Percentiles rank a stretch among this genome's conserved stretches.
Conservation (phyloP, 2,113 vertebrate species). For the Grammomys dolichurus region DNA sequence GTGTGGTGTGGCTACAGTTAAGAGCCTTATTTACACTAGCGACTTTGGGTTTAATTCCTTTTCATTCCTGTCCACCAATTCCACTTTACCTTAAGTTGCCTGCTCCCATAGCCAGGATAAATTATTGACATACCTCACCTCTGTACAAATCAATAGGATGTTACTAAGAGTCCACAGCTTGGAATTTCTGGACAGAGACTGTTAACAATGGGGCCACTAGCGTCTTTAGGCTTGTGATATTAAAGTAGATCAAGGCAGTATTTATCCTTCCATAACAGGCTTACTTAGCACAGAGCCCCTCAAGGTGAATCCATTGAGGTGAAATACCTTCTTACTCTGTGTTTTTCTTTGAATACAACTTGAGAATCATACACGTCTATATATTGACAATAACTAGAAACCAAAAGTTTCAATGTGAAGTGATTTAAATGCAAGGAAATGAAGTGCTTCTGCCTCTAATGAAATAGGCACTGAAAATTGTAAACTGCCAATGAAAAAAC, state of each 20-base stretch:
- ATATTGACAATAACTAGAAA: background rate
- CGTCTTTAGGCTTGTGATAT: background rate
- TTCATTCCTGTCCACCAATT: background rate
- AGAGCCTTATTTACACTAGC: background rate
- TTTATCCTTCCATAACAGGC: no score
- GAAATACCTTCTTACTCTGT: background rate
- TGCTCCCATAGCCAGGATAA: background rate
- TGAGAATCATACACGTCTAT: background rate
- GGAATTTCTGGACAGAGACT: background rate
- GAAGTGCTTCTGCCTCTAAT: background rate
- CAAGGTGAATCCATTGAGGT: no score
- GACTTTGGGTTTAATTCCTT: background rate
- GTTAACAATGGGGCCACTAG: background rate
- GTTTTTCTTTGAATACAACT: background rate
- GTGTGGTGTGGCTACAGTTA: background rate
- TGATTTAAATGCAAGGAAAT: background rate
- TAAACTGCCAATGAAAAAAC: background rate
- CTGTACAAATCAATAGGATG: background rate
- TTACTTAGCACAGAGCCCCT: no score
- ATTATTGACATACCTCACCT: background rate
- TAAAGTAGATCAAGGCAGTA: no score
- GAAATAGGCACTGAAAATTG: background rate
- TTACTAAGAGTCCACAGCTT: background rate
- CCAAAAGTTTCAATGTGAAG: background rate
- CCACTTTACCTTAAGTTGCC: background rate